Base-by-base conservation (phyloP, 2,797 vertebrate genomes). In the Coccyzus lansbergi region DNA sequence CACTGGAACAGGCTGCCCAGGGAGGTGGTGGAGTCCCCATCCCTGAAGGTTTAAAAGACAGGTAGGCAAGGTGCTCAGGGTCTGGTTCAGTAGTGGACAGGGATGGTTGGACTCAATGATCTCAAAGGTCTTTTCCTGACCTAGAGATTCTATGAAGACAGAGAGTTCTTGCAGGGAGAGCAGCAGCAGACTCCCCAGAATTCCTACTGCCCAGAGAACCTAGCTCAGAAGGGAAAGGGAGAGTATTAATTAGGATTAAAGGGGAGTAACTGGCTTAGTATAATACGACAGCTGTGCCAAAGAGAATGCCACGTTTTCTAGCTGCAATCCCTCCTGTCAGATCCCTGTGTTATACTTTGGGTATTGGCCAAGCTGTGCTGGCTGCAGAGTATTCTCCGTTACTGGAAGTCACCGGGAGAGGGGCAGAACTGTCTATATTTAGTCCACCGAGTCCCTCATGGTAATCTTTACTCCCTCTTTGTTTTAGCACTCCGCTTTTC, bases 161-260 rank as follows among this genome's bases (percentile, higher is more conserved):
- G 59, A 67, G 17, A 51, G 62, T 24, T 83, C 24, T 33, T 36
- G 36, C 5, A 2, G 46, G 58, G 44, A 52, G 29, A n/a, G 44
- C 40, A 58, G 76, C 75, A 68, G 76, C 67, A 53, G 55, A 17
- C 15, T 33, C 88, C 60, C 63, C 5, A 3, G 68, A 82, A 70
- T 29, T 26, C 24, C 65, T 56, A 71, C 65, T 82, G 88, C 68
- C 20, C 56, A 49, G 55, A 83, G 63, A 82, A 62, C 40, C 34
- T 24, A 83, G 60, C 58, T 42, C 49, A 20, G 68, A 60, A 67
- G 52, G 69, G 4, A 60, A 74, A 70, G 71, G 76, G 76, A 84
- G n/a, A 48, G 83, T 40, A 52, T 79, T 91, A 88, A 93, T 88
- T 86, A 86, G 92, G 95, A 91, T 95, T 92, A 92, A 85, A 55